phyloP scores from a whole-genome alignment of 2,888 invertebrate genomes.

The Anticlea derivata region DNA sequence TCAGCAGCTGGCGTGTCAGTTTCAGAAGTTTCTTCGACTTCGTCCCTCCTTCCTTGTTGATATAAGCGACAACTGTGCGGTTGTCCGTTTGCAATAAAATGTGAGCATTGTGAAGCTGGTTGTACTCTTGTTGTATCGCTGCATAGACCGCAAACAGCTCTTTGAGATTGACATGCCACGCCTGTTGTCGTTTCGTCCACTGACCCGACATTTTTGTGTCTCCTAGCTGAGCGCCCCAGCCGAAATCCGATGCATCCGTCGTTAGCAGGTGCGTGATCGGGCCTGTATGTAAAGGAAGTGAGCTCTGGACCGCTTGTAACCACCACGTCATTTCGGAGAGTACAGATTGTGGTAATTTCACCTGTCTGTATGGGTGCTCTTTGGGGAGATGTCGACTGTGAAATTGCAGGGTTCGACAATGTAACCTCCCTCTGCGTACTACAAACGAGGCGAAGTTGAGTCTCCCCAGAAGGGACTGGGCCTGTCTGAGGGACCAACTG shows the following conservation, averaged over 20 bases:
- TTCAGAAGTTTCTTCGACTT: constrained; percentile 33
- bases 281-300: background rate
- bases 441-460: constrained; percentile 35
- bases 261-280: background rate
- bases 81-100: constrained; percentile 11
- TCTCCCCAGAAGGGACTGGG: constrained; percentile 32
- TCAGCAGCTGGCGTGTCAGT: too few species aligned
- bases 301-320: too few species aligned
- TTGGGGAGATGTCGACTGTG: background rate
- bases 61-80: constrained; percentile 12
- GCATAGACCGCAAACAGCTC: too few species aligned
- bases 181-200: constrained; percentile 1
- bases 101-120: background rate
- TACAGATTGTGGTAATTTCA: too few species aligned
- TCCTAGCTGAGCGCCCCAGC: background rate
- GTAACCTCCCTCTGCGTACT: constrained; percentile 1
- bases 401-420: constrained; percentile 19
- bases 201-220: background rate
- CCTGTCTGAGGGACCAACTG: constrained; percentile 32
- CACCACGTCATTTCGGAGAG: too few species aligned
- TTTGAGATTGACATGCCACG: constrained; percentile 4
- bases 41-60: constrained; percentile 26
- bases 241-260: constrained; percentile 7
- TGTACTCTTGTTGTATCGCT: too few species aligned
- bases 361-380: too few species aligned